These are phyloP conservation scores for Rhineura floridana DNA, from an alignment of 2,113 vertebrate genomes.

Conservation along the genomic window DNA sequence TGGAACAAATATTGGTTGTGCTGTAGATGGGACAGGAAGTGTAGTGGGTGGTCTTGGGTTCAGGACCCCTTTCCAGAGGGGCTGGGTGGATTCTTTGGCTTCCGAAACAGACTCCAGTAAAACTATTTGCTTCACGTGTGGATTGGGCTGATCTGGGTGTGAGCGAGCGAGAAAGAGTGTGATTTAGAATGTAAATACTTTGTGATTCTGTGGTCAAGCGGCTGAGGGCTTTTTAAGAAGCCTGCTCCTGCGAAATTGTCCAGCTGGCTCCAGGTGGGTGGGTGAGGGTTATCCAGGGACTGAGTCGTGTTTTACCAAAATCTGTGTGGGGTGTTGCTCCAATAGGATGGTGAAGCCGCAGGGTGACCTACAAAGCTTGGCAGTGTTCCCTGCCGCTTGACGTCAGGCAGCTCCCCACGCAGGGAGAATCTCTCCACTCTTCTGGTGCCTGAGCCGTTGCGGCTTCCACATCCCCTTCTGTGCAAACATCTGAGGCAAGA, in stretches of 20 bases:
- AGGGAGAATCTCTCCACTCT: slow-evolving; percentile 16
- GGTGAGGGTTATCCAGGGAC: slow-evolving; percentile 50
- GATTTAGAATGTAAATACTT: neutral
- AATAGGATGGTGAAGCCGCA: slow-evolving; percentile 10
- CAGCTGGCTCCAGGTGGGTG: slow-evolving; percentile 53
- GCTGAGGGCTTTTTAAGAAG: neutral
- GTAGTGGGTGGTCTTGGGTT: neutral
- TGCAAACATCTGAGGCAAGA: neutral
- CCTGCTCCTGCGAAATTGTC: slow-evolving; percentile 32
- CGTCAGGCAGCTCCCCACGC: neutral
- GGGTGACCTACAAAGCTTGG: slow-evolving; percentile 6
- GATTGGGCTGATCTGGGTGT: neutral
- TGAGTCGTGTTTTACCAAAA: slow-evolving; percentile 60
- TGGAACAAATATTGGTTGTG: neutral
- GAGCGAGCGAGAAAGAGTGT: neutral
- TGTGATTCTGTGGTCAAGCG: too few relatives aligned
- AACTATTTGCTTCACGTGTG: neutral
- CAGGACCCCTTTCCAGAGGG: neutral
- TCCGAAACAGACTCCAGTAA: neutral
- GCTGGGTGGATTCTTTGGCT: neutral
- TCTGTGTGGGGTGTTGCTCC: slow-evolving; percentile 41
- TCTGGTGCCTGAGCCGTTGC: too few relatives aligned
- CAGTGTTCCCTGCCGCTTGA: neutral
- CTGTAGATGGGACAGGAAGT: neutral
- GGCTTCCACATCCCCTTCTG: neutral